Evolutionary conservation across 1,140 invertebrate genomes (phyloP).

Genomic region (Asobara japonica): DNA sequence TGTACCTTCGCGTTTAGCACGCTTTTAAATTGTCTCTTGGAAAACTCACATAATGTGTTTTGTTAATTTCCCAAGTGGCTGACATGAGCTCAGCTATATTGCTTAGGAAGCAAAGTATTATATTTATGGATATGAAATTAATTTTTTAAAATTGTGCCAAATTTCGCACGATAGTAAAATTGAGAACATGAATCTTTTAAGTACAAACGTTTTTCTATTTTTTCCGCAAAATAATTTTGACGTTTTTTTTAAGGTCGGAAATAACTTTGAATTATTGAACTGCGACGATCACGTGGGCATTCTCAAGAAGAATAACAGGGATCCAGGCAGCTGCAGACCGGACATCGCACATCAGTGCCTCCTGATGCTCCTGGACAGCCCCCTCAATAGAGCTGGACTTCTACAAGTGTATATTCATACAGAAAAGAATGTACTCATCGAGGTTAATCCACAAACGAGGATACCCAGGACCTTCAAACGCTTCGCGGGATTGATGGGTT

Average conservation of each 20-base stretch:
- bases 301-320: conserved; percentile 85
- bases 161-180: no score
- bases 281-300: conserved; percentile 91
- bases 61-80: no score
- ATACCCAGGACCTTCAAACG: conserved; percentile 98
- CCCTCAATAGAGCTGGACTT: conserved; percentile 89
- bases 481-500: conserved; percentile 98
- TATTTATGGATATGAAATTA: no score
- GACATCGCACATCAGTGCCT: conserved; percentile 97
- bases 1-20: no score
- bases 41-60: no score
- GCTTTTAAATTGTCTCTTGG: no score
- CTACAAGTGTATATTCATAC: conserved; percentile 96
- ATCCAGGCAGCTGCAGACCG: conserved; percentile 86
- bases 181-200: no score
- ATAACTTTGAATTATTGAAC: conserved; percentile 90
- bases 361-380: conserved; percentile 96
- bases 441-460: conserved; percentile 98
- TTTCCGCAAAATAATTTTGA: neutral
- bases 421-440: conserved; percentile 96
- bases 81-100: no score
- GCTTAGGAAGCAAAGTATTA: conserved; percentile 13
- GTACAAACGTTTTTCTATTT: no score
- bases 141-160: no score
- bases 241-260: conserved; percentile 76